These are phyloP conservation scores for Acanthis flammea DNA, from an alignment of 2,797 vertebrate species.

Conservation along the genomic window DNA sequence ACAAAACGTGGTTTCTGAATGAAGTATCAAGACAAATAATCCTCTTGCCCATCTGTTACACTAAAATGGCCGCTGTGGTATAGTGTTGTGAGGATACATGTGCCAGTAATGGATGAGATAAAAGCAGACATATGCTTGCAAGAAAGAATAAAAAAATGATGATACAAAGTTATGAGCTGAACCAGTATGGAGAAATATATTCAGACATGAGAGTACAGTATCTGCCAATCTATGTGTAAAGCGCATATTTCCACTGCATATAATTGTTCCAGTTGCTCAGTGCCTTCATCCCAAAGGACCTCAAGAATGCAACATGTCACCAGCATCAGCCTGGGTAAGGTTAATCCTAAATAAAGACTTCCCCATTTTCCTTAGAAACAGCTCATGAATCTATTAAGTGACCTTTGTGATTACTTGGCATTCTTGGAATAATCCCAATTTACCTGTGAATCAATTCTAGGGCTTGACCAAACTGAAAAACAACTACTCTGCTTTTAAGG, in stretches of 20 bases:
- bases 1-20: slow-evolving; percentile 64
- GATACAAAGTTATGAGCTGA: slow-evolving; percentile 32
- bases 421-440: not conserved
- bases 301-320: not conserved
- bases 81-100: not conserved
- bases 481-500: not conserved
- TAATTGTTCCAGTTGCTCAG: slow-evolving; percentile 28
- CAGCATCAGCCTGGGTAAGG: not conserved
- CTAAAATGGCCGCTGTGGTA: slow-evolving; percentile 11
- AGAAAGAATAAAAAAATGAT: slow-evolving; percentile 52
- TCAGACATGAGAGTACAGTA: not conserved
- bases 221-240: slow-evolving; percentile 23
- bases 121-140: slow-evolving; percentile 43
- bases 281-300: slow-evolving; percentile 10
- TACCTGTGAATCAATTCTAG: not conserved
- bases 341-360: slow-evolving; percentile 32
- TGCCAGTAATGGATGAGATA: slow-evolving; percentile 31
- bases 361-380: not conserved
- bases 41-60: slow-evolving; percentile 70
- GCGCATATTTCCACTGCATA: slow-evolving; percentile 5
- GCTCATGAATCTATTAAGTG: not conserved
- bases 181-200: slow-evolving; percentile 20
- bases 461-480: not conserved
- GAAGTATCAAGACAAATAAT: slow-evolving; percentile 63
- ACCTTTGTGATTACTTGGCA: not conserved